phyloP scores from a whole-genome alignment of 1,140 invertebrate genomes.

The Chlorops oryzae region DNA sequence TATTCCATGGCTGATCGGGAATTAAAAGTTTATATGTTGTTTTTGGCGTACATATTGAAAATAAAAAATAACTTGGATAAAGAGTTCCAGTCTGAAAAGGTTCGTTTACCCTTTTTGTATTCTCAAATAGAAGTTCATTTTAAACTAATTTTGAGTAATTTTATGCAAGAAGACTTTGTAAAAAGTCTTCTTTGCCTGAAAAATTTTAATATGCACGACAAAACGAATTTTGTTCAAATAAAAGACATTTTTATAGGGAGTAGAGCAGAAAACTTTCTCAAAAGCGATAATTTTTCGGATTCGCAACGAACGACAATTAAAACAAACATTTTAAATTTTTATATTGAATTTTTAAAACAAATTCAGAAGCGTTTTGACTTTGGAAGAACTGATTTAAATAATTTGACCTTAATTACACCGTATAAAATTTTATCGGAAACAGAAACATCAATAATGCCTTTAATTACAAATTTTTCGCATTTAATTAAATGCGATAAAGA shows the following conservation, averaged over 20 bases:
- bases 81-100: background rate
- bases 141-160: background rate
- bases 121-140: background rate
- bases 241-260: conserved; percentile 4
- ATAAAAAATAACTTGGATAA: conserved; percentile 10
- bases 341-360: conserved; percentile 8
- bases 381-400: conserved; percentile 3
- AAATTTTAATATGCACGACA: no score
- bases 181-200: no score
- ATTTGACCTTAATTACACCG: background rate
- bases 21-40: conserved; percentile 1
- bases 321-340: conserved; percentile 7
- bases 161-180: no score
- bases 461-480: background rate
- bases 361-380: conserved; percentile 7
- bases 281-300: background rate
- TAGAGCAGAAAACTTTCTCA: background rate
- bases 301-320: conserved; percentile 1
- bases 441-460: background rate
- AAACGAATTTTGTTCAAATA: background rate
- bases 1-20: background rate
- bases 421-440: background rate
- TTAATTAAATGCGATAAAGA: background rate
- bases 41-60: conserved; percentile 11
- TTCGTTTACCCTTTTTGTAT: background rate